Conservation (phyloP, 2,888 invertebrate genomes). For the Dione vanillae region DNA sequence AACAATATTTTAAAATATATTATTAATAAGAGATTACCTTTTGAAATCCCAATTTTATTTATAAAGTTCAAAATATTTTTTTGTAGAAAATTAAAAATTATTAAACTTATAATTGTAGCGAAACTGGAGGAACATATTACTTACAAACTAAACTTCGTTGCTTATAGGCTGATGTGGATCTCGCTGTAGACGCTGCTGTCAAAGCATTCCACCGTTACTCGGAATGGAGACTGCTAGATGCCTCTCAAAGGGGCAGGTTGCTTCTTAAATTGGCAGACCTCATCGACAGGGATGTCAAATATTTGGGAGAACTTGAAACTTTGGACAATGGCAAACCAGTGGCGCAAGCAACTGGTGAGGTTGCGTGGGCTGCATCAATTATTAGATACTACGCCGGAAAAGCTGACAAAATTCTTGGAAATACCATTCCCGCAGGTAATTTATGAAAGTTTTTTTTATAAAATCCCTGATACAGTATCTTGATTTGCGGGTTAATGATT, state of each 20-base stretch:
- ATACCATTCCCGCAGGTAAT: constrained; percentile 88
- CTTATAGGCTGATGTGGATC: constrained; percentile 89
- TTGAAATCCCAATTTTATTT: too few relatives aligned
- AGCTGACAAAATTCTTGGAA: constrained; percentile 94
- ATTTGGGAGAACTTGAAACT: constrained; percentile 94
- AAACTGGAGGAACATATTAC: too few relatives aligned
- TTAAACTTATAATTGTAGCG: too few relatives aligned
- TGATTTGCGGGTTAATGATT: too few relatives aligned
- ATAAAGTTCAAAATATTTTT: too few relatives aligned
- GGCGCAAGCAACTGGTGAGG: constrained; percentile 87
- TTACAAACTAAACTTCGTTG: not conserved
- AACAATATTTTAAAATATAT: too few relatives aligned
- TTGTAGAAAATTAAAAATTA: too few relatives aligned
- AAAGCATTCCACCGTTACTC: constrained; percentile 89
- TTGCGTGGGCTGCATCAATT: constrained; percentile 85
- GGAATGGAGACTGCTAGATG: constrained; percentile 92
- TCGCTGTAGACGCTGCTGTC: constrained; percentile 91
- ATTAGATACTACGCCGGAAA: constrained; percentile 95
- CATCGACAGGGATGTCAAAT: constrained; percentile 89
- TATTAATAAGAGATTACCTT: too few relatives aligned
- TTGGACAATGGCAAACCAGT: constrained; percentile 97
- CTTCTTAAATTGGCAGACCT: constrained; percentile 90
- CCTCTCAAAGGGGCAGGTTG: constrained; percentile 90
- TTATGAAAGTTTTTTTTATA: not conserved
- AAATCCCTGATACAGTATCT: too few relatives aligned